Conservation (phyloP, 2,113 vertebrate genomes). For the Clupea harengus region DNA sequence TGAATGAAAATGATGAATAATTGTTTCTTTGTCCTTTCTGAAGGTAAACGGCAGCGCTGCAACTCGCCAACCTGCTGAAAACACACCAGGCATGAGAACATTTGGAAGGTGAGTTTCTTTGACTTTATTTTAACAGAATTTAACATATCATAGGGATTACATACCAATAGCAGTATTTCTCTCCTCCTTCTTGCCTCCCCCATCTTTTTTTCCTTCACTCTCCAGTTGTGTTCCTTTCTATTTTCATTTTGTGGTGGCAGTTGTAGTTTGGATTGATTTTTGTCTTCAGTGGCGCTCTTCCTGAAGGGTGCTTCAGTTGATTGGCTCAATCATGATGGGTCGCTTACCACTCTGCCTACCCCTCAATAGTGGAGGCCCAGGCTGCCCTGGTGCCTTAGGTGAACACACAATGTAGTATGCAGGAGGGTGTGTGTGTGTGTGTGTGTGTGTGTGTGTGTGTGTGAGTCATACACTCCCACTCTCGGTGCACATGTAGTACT, state of each 20-base stretch:
- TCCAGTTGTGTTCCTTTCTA: background rate
- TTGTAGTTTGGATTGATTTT: background rate
- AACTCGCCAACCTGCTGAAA: no score
- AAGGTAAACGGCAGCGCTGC: no score
- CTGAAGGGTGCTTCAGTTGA: background rate
- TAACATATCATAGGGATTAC: no score
- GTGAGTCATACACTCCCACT: background rate
- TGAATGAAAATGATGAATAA: no score
- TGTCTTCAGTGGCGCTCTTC: background rate
- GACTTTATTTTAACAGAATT: no score
- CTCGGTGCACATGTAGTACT: background rate
- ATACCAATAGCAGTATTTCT: background rate
- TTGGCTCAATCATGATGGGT: background rate
- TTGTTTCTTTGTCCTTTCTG: no score
- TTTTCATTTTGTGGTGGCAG: background rate
- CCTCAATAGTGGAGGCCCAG: background rate
- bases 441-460: background rate
- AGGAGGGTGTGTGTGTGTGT: slow-evolving; percentile 6
- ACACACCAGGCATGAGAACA: no score
- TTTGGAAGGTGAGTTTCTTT: no score
- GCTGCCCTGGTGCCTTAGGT: background rate
- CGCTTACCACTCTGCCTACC: background rate
- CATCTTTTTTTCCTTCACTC: background rate
- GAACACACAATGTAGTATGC: background rate
- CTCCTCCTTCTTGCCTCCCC: background rate